Percentiles rank a stretch among this genome's conserved stretches.
These are phyloP conservation scores for Gymnothorax javanicus DNA, from an alignment of 2,797 vertebrate genomes.

Conservation along the genomic window DNA sequence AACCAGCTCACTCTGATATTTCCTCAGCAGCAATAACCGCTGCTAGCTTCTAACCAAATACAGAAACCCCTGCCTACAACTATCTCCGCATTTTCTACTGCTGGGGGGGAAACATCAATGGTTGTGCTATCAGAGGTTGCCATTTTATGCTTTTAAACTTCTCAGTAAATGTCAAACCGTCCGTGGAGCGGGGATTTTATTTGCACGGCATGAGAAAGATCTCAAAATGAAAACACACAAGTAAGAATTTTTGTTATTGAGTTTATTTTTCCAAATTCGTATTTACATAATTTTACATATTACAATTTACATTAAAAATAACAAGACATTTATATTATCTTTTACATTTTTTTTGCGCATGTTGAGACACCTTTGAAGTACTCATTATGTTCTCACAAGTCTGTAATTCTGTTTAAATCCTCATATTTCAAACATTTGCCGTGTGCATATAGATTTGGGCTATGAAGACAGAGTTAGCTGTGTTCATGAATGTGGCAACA, in stretches of 20 bases:
- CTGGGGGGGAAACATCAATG: not conserved
- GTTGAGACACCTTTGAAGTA: too few relatives aligned
- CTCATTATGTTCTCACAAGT: not conserved
- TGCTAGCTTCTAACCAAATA: not conserved
- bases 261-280: not conserved
- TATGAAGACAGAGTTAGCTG: not conserved
- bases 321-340: too few relatives aligned
- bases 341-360: too few relatives aligned
- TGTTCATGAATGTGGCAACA: not conserved
- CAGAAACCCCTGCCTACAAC: not conserved
- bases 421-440: too few relatives aligned
- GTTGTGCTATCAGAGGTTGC: not conserved
- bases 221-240: not conserved
- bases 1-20: not conserved
- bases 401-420: not conserved
- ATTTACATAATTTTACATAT: too few relatives aligned
- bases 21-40: not conserved
- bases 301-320: too few relatives aligned
- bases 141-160: not conserved
- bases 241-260: not conserved
- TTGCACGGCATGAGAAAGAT: not conserved
- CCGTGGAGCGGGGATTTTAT: not conserved
- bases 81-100: not conserved
- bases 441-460: not conserved
- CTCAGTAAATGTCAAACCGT: not conserved